Base-by-base conservation (phyloP, 1,140 invertebrate genomes). In the Akabosia matsudoensis region DNA sequence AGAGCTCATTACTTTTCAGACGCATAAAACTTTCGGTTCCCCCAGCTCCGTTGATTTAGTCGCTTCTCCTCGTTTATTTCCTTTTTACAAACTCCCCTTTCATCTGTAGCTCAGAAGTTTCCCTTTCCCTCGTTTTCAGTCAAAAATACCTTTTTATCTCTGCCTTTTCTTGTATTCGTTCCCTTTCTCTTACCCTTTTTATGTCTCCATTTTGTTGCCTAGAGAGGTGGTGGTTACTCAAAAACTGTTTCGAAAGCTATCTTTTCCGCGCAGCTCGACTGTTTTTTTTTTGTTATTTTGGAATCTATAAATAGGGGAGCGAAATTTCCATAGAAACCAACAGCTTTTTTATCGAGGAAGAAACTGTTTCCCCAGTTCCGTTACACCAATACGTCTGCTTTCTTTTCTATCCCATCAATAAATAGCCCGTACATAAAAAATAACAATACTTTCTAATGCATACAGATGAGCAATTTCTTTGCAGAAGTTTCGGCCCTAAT, bases 1-100 rank as follows among this genome's bases (percentile, higher is more conserved):
- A 67, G 61, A 67, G 61, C 61, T 31, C 61, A 67, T 67, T 67
- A 67, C 61, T 67, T 67, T 67, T 67, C 61, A 67, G 61, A 31
- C 61, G 31, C 28, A 67, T 30, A 67, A 67, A 67, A 67, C 61
- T 67, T 67, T 67, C 61, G 26, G 31, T 67, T 67, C 61, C 61
- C 61, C 61, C 24, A 67, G 31, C 61, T 67, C 61, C 31, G 26
- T 30, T 67, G 61, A 67, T 67, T 67, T 67, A 10, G 61, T 67
- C 61, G 28, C 24, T 67, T 67, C 31, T 67, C n/a, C n/a, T n/a
- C n/a, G n/a, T n/a, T n/a, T n/a, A n/a, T 30, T 67, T 67, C 31
- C 61, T 30, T 67, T 67, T 67, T 67, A 30, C 31, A 30, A 67
- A 7, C 30, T 31, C 61, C 30, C 61, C 31, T 67, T 67, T 67